Evolutionary conservation across 2,113 vertebrate genomes (phyloP), one percentile per base, ranked within the genome.

Genomic region (Pleuronectes platessa): DNA sequence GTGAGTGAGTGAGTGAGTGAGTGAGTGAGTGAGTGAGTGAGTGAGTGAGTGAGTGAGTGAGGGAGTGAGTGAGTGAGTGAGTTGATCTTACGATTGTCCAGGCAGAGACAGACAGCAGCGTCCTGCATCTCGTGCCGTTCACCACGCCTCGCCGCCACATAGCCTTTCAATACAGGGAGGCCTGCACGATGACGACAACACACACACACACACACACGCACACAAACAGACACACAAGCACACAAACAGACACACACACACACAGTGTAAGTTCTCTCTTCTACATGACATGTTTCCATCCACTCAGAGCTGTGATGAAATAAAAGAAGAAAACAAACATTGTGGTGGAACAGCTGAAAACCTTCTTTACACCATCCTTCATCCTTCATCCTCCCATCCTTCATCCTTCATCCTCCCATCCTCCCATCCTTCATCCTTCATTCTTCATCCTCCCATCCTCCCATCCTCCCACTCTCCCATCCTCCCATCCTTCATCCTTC

Each of bases 301-400:
- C 47, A 5, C 71, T 21, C 15, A 60, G 6, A n/a, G 23, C 58
- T 66, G 37, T 69, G 27, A 51, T 18, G 2, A 54, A 58, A 87
- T 77, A 71, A 75, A 47, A 61, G 45, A 86, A 68, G 84, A 49
- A 81, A 74, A 91, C 74, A 86, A 90, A 91, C 88, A 76, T 81
- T 82, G 85, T 80, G 86, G 74, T 89, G 86, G 77, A 96, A 96
- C 77, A 95, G 96, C 95, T 95, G 95, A 98, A 98, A 97, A 99
- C 98, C 98, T 99, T 99, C 97, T 98, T 95, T 99, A 97, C 96
- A n/a, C n/a, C n/a, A n/a, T n/a, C n/a, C n/a, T n/a, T n/a, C n/a
- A n/a, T n/a, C n/a, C n/a, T n/a, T n/a, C n/a, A n/a, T n/a, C n/a
- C n/a, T n/a, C n/a, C n/a, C n/a, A 17, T 27, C 31, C 6, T 35